Base-by-base conservation (phyloP, 2,113 vertebrate species). In the Lipophrys pholis region DNA sequence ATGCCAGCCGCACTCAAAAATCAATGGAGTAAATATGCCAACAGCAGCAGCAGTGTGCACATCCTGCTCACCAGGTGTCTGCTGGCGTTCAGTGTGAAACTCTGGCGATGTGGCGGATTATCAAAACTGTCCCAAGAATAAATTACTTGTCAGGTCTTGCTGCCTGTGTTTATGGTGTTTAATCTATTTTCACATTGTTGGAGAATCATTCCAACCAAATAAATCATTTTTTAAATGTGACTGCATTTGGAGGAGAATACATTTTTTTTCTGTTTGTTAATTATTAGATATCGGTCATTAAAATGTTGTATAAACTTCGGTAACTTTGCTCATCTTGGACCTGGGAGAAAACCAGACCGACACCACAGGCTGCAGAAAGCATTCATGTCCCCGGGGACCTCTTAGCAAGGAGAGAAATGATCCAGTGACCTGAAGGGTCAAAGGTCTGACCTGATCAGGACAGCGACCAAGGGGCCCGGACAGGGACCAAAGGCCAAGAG, bases 351-450 rank as follows among this genome's bases (percentile, higher is more conserved):
- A 56, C 67, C 3, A 43, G 46, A 64, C 36, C 5, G 43, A 7
- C 56, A 56, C 68, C 14, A 78, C 74, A 59, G 51, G 68, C 73
- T 64, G 41, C 48, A 69, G 78, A 75, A 58, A 50, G n/a, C 58
- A 38, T 38, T 6, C 55, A 40, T 48, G 39, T 72, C 72, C 79
- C 61, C 45, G 39, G 78, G 72, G 88, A 87, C 81, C 70, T 84
- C n/a, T 74, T 87, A 78, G 77, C 67, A 80, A 63, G 70, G 55
- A 87, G 87, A 89, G 80, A 84, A 89, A 94, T 90, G 87, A 85
- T 30, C 39, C 58, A 52, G 58, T 10, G 80, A 82, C 85, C 73
- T 15, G 8, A 1, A 11, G 49, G 82, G 88, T 90, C 82, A 87
- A 82, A 87, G 89, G 80, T 68, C 81, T 83, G 83, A 70, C 85